Evolutionary conservation across 2,113 vertebrate species (phyloP), one percentile per base, ranked within the genome.

Genomic region (Numenius arquata): DNA sequence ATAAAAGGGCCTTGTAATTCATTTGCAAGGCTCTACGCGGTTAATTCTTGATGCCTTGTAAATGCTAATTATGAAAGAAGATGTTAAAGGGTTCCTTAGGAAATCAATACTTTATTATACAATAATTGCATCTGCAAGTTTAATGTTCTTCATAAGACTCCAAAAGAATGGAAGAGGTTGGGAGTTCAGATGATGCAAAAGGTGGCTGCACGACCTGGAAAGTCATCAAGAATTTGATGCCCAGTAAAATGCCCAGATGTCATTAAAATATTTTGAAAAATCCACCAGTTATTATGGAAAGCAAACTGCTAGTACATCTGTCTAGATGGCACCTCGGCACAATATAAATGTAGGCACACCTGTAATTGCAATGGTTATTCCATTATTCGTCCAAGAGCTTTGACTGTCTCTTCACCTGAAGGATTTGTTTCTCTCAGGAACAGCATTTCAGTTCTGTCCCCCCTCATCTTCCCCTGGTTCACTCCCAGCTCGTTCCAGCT

Each of bases 91-190:
- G 82, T 96, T 98, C 97, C 94, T 98, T 94, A 95, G 89, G 92
- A 97, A 98, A 98, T 98, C 98, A 98, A 98, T 98, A 97, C 97
- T 98, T 98, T 98, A 98, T 98, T 98, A 98, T 97, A 97, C 96
- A 98, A 98, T 98, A 98, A 98, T 98, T 98, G 94, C 96, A 97
- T 97, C 97, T 97, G 96, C 89, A 97, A 94, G 91, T 97, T 97
- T 98, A 97, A 98, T 97, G 96, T 52, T 98, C 97, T 97, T 95
- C 88, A 87, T 86, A 90, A 97, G 94, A 90, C 95, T 82, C 84
- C 22, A 26, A 76, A 92, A 97, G 95, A 98, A 97, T 79, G 94
- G 96, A 96, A 97, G 91, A 93, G 97, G 97, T 94, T 96, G 95
- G 52, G 89, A 92, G 97, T 95, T 97, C 96, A 97, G 86, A 94